phyloP scores from a whole-genome alignment of 2,888 invertebrate genomes.

The Anaspis maculata region DNA sequence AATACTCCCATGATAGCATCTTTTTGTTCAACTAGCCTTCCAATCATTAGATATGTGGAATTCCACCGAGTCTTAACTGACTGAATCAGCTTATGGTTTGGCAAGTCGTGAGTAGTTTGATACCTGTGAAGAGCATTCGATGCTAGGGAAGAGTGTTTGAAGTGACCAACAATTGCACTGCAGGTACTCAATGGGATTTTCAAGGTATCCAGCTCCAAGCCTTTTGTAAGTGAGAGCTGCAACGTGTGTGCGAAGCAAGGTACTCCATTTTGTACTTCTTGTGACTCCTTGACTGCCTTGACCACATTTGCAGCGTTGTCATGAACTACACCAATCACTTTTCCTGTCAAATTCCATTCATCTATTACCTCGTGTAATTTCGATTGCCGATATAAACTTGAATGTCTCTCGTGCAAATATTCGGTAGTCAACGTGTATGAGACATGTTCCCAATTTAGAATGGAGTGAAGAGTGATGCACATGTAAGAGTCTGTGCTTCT shows the following conservation, averaged over 20 bases:
- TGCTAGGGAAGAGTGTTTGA: background rate
- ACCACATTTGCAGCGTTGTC: background rate
- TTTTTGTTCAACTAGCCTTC: conserved; percentile 17
- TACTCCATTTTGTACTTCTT: background rate
- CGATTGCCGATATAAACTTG: background rate
- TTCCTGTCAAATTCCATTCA: background rate
- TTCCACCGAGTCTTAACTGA: conserved; percentile 16
- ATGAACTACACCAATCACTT: background rate
- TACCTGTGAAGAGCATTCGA: conserved; percentile 1
- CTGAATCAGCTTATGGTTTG: conserved; percentile 12
- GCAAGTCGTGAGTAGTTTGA: conserved; percentile 10
- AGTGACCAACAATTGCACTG: background rate
- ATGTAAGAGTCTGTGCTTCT: background rate
- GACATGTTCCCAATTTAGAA: background rate
- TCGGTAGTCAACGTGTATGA: background rate
- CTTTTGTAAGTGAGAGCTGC: background rate
- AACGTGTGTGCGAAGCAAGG: background rate
- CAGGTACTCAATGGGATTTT: background rate
- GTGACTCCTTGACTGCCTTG: background rate
- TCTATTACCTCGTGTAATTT: background rate
- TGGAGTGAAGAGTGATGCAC: background rate
- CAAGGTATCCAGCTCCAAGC: background rate
- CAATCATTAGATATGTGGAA: conserved; percentile 18
- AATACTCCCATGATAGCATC: conserved; percentile 13
- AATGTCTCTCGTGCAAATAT: background rate